Evolutionary conservation across 2,113 vertebrate genomes (phyloP), one percentile per base, ranked within the genome.

Genomic region (Eleginops maclovinus): DNA sequence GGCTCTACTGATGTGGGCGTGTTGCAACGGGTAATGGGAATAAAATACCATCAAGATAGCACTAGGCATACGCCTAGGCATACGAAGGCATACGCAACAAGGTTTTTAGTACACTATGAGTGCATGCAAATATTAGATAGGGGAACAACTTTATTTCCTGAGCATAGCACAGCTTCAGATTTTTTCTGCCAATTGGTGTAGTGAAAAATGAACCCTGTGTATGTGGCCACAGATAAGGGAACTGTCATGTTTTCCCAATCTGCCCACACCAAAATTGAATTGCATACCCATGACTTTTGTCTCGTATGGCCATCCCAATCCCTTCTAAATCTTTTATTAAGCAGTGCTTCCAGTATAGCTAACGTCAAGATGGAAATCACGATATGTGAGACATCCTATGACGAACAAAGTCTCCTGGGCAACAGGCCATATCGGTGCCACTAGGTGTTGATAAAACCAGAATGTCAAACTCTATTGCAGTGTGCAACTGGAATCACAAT

Each of bases 401-500:
- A 31, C 15, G 60, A 47, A 70, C 54, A 40, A 58, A 31, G 47
- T 75, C 41, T 60, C 22, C 15, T 1, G n/a, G 59, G 64, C 21
- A 49, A 22, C 28, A 9, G 26, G 50, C 43, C 28, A 67, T 55
- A 17, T 36, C 62, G 46, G 41, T 17, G 2, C 56, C 4, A 9
- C 49, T 21, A 21, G 65, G 40, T 49, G 53, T 56, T 31, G 41
- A 47, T 53, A 17, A 64, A 67, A 75, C 67, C 46, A 31, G 9
- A 44, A 73, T n/a, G 28, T 28, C 17, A 28, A 36, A 19, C 22
- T 64, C 3, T 17, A 49, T 36, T 49, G 46, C 62, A 72, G 12
- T 21, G n/a, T 46, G 41, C 69, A 58, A 65, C 70, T 71, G 40
- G 28, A 72, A 51, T 58, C 72, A 40, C 14, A 69, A 64, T 61